phyloP scores from a whole-genome alignment of 2,888 invertebrate species.

The Plagiodera versicolora region DNA sequence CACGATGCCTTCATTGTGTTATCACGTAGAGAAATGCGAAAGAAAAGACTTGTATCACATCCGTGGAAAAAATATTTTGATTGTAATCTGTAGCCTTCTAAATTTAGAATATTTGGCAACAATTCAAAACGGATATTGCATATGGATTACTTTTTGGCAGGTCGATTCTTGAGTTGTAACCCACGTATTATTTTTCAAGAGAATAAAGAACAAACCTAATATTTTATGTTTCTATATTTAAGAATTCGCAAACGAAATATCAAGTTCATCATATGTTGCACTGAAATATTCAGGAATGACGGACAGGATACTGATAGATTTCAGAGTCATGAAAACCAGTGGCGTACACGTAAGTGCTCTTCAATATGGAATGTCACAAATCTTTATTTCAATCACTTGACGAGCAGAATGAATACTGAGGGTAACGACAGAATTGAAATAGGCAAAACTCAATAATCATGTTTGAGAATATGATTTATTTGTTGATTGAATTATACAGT shows the following conservation, averaged over 20 bases:
- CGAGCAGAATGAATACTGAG: no score
- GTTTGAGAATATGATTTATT: no score
- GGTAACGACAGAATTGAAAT: no score
- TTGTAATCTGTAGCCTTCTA: slow-evolving; percentile 9
- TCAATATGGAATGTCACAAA: no score
- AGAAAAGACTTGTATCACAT: no score
- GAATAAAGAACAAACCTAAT: not conserved
- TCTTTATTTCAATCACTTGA: no score
- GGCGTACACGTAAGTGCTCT: not conserved
- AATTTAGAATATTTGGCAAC: slow-evolving; percentile 24
- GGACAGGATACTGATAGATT: not conserved
- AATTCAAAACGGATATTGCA: slow-evolving; percentile 15
- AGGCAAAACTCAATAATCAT: no score
- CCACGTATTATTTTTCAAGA: not conserved
- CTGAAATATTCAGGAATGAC: not conserved
- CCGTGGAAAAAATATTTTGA: slow-evolving; percentile 5
- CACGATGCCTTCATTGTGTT: no score
- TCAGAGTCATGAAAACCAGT: not conserved
- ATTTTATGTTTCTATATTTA: not conserved
- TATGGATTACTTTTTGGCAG: slow-evolving; percentile 19
- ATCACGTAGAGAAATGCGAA: no score
- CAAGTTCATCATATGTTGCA: not conserved
- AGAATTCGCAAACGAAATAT: not conserved
- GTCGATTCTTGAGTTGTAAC: slow-evolving; percentile 12
- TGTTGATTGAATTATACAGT: no score